Percentiles rank a stretch among this genome's conserved stretches.
These are phyloP conservation scores for Ellobius talpinus DNA, from an alignment of 2,113 vertebrate genomes.

Conservation along the genomic window DNA sequence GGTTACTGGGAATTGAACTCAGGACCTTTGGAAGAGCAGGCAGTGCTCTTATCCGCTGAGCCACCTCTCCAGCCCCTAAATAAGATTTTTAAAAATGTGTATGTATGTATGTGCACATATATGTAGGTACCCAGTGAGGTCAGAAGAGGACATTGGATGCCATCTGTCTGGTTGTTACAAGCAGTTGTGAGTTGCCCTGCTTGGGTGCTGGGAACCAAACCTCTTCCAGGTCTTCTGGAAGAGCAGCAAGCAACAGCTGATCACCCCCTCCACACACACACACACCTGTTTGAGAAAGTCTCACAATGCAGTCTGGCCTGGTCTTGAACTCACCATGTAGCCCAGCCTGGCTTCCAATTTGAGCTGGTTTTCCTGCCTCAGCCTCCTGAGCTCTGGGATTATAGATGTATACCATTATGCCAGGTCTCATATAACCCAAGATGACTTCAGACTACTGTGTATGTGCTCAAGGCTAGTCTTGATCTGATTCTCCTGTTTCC, in stretches of 20 bases:
- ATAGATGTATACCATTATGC: background rate
- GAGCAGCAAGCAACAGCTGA: background rate
- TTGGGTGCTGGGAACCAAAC: background rate
- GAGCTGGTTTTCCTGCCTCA: background rate
- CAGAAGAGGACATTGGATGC: background rate
- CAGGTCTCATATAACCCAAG: background rate
- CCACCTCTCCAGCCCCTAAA: too few species aligned
- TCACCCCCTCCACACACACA: background rate
- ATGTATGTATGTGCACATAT: background rate
- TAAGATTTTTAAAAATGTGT: background rate
- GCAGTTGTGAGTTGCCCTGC: background rate
- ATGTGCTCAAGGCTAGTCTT: background rate
- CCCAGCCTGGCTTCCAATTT: background rate
- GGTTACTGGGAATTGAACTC: too few species aligned
- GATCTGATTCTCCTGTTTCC: background rate
- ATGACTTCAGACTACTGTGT: background rate
- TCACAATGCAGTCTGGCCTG: background rate
- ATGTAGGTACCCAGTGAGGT: background rate
- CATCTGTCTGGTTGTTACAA: background rate
- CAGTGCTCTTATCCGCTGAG: too few species aligned
- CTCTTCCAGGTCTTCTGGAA: background rate
- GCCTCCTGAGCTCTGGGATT: background rate
- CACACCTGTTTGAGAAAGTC: background rate
- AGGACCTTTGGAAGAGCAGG: too few species aligned
- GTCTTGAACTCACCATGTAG: background rate